A percentile compares a stretch with the other conserved stretches of the same genome.
phyloP scores from a whole-genome alignment of 2,113 vertebrate species.

The Benthochromis sp. region DNA sequence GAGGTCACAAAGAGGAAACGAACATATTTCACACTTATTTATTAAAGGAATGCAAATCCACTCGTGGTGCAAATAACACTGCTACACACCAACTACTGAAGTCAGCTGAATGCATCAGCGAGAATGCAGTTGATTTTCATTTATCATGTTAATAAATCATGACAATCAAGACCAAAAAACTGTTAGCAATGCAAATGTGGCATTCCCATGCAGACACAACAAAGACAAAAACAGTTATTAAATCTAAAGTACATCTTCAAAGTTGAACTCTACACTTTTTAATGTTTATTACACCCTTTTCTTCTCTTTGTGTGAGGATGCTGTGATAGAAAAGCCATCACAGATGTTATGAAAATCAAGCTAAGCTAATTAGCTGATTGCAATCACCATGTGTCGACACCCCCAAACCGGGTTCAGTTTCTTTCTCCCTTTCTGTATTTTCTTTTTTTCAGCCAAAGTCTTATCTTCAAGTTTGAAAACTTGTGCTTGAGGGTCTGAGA shows the following conservation, averaged over 20 bases:
- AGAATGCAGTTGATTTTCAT: conserved; percentile 15
- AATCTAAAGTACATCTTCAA: background rate
- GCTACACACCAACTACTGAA: background rate
- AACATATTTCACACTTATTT: background rate
- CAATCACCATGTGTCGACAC: conserved; percentile 45
- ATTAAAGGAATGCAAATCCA: conserved; percentile 10
- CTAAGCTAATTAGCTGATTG: conserved; percentile 57
- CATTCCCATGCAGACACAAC: conserved; percentile 54
- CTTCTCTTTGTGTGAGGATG: background rate
- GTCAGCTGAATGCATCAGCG: conserved; percentile 13
- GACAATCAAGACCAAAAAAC: conserved; percentile 5
- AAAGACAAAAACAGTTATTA: background rate
- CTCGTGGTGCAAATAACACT: background rate
- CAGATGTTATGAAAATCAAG: conserved; percentile 48
- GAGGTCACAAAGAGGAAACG: conserved; percentile 14
- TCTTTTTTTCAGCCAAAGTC: conserved; percentile 10
- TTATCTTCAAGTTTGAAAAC: conserved; percentile 44
- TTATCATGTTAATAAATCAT: conserved; percentile 42
- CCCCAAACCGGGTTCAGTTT: conserved; percentile 13
- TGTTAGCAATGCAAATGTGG: conserved; percentile 34
- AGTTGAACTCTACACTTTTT: background rate
- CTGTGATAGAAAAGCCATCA: conserved; percentile 21
- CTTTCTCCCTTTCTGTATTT: background rate
- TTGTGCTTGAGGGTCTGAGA: conserved; percentile 35
- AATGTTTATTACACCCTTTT: background rate